Evolutionary conservation across 2,113 vertebrate genomes (phyloP).

Genomic region (Sapayoa aenigma): DNA sequence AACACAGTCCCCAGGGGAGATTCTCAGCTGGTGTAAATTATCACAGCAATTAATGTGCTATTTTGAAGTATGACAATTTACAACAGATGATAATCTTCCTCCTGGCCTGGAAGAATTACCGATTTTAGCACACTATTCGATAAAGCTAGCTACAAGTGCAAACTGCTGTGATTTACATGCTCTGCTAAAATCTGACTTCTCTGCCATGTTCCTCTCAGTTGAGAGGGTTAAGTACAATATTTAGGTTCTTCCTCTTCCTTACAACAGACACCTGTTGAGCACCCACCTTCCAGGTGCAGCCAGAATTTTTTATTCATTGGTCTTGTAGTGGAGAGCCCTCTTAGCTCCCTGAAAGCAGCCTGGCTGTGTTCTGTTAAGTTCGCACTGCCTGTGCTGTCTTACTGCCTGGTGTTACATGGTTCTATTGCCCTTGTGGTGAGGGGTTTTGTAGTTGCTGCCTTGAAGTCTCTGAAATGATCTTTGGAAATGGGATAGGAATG

Average conservation of each 20-base stretch:
- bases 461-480: not conserved
- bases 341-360: fast-evolving
- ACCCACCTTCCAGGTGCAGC: not conserved
- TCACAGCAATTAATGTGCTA: conserved; percentile 48
- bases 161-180: not conserved
- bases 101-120: conserved; percentile 32
- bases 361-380: not conserved
- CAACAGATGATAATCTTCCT: conserved; percentile 57
- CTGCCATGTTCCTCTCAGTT: not conserved
- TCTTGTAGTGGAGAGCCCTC: fast-evolving
- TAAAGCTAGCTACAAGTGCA: not conserved
- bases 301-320: not conserved
- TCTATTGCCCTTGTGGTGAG: fast-evolving
- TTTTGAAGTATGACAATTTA: conserved; percentile 53
- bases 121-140: not conserved
- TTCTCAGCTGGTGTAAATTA: conserved; percentile 58
- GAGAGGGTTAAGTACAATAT: not conserved
- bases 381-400: fast-evolving
- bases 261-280: not conserved
- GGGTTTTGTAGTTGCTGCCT: not conserved
- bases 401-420: fast-evolving
- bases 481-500: not conserved
- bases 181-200: not conserved
- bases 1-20: not conserved
- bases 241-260: not conserved